phyloP scores from a whole-genome alignment of 2,113 vertebrate species.

The Chinchilla lanigera region DNA sequence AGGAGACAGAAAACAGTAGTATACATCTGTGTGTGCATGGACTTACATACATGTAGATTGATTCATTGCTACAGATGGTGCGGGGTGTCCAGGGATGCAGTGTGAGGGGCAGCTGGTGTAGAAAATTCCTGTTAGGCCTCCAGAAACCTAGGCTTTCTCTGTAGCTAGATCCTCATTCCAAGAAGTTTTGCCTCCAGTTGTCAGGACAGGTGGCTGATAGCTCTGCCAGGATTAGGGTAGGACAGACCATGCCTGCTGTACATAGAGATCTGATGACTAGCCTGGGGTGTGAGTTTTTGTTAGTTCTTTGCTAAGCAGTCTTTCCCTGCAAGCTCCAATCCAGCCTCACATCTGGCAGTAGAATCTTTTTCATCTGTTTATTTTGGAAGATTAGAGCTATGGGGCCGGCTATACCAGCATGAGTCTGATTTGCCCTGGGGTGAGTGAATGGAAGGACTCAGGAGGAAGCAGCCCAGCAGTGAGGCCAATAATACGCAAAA shows the following conservation, averaged over 20 bases:
- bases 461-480: background rate
- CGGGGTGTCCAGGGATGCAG: background rate
- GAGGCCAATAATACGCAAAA: slow-evolving; percentile 9
- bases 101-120: slow-evolving; percentile 47
- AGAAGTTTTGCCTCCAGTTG: slow-evolving; percentile 63
- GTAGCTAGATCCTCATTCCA: background rate
- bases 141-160: background rate
- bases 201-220: slow-evolving; percentile 74
- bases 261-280: slow-evolving; percentile 1
- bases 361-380: slow-evolving; percentile 57
- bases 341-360: slow-evolving; percentile 46
- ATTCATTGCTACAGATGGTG: background rate
- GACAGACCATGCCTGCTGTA: slow-evolving; percentile 47
- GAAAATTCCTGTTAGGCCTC: background rate
- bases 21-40: accelerated
- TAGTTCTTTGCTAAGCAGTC: background rate
- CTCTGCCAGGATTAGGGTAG: slow-evolving; percentile 56
- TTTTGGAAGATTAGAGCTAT: slow-evolving; percentile 12
- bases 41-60: background rate
- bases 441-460: background rate
- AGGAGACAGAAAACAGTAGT: background rate
- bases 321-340: background rate
- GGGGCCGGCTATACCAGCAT: background rate
- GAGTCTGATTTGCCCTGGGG: background rate
- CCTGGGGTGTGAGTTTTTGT: background rate